Conservation (phyloP, 2,797 vertebrate species). For the Labroides dimidiatus region DNA sequence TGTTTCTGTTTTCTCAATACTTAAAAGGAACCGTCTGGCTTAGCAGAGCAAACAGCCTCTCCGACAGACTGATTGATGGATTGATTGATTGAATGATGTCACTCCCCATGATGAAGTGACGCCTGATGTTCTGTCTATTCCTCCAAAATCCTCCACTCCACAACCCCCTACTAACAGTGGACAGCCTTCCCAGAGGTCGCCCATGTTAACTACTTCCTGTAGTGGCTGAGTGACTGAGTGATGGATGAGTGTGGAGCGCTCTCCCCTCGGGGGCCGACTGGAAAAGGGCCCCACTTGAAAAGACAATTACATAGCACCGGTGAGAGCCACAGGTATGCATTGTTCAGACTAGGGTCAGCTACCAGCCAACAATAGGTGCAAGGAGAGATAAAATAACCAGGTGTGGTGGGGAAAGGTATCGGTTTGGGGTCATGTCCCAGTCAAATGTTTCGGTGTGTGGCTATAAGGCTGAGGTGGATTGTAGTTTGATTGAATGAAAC, state of each 20-base stretch:
- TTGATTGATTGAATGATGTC: conserved; percentile 66
- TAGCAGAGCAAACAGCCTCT: conserved; percentile 53
- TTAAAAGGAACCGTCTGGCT: conserved; percentile 52
- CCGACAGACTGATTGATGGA: conserved; percentile 55
- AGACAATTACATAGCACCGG: conserved; percentile 77
- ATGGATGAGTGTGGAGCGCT: conserved; percentile 73
- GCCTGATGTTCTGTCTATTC: conserved; percentile 56
- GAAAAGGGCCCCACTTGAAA: conserved; percentile 74
- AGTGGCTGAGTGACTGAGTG: conserved; percentile 80
- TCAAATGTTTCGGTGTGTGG: conserved; percentile 65
- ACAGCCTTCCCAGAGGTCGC: conserved; percentile 69
- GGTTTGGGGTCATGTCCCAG: conserved; percentile 79
- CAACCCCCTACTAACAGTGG: conserved; percentile 31
- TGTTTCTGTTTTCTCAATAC: conserved; percentile 48
- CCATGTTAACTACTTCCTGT: conserved; percentile 83
- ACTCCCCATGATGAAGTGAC: conserved; percentile 56
- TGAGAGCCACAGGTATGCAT: conserved; percentile 83
- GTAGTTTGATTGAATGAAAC: conserved; percentile 19
- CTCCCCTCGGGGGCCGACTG: conserved; percentile 65
- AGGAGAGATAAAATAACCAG: conserved; percentile 80
- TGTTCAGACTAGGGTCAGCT: conserved; percentile 80
- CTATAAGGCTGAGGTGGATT: conserved; percentile 15
- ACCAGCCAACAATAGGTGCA: conserved; percentile 72
- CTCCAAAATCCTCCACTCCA: conserved; percentile 41
- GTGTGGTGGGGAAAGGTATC: conserved; percentile 78